Conservation (phyloP, 2,797 vertebrate species). For the Malacoctenus gilli region DNA sequence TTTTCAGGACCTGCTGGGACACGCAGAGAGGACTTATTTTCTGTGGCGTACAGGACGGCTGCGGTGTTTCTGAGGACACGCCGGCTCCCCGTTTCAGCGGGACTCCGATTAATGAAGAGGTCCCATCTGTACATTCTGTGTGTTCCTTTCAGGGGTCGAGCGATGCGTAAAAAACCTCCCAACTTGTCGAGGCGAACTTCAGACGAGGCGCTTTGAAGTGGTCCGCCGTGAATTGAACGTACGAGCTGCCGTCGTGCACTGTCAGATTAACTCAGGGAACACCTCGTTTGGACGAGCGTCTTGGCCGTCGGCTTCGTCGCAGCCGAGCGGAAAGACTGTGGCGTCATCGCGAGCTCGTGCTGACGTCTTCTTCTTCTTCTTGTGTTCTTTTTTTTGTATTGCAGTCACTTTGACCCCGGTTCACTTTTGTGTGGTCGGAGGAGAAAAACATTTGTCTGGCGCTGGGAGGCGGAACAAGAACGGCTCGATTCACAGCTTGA, state of each 20-base stretch:
- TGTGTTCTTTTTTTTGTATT: conserved; percentile 9
- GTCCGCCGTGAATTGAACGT: conserved; percentile 33
- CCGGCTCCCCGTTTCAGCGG: conserved; percentile 11
- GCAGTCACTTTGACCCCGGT: conserved; percentile 31
- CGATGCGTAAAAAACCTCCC: conserved; percentile 17
- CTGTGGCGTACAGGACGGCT: no score
- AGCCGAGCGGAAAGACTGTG: conserved; percentile 13
- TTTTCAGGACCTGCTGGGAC: no score
- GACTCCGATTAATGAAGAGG: conserved; percentile 29
- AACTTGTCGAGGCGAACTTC: conserved; percentile 56
- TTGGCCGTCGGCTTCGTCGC: conserved; percentile 39
- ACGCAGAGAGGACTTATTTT: no score
- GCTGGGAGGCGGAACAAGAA: background rate
- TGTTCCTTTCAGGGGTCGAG: conserved; percentile 18
- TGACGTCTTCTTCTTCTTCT: conserved; percentile 14
- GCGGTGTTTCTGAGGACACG: conserved; percentile 24
- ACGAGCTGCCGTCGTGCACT: conserved; percentile 11
- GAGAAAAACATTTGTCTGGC: conserved; percentile 7
- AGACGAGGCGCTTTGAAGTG: conserved; percentile 59
- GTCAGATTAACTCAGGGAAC: conserved; percentile 40
- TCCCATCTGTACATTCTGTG: conserved; percentile 17
- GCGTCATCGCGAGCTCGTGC: conserved; percentile 34
- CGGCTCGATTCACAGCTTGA: background rate
- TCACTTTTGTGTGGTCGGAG: conserved; percentile 25
- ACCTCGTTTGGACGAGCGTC: conserved; percentile 32